Percentiles rank a stretch among this genome's conserved stretches.
Evolutionary conservation across 1,140 invertebrate genomes (phyloP).

Genomic region (Rhysida immarginata): DNA sequence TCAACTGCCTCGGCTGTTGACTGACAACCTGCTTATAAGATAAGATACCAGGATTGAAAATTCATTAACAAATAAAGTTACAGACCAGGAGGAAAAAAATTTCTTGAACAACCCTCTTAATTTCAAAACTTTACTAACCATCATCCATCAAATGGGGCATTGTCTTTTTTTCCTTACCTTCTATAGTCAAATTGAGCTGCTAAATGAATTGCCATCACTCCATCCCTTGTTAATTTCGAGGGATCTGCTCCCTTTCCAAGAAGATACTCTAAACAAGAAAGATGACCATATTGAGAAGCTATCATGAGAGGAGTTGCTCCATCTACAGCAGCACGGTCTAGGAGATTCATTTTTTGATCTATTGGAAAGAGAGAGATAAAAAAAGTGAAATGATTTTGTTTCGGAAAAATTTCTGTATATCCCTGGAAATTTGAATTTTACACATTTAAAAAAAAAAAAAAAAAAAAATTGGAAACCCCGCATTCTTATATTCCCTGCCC

Average conservation of each 20-base stretch:
- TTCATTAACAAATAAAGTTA: too few relatives aligned
- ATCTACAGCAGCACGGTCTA: slow-evolving; percentile 25
- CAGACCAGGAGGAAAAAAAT: too few relatives aligned
- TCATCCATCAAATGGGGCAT: too few relatives aligned
- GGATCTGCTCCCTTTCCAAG: slow-evolving; percentile 25
- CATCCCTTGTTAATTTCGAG: slow-evolving; percentile 22
- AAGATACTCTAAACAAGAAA: slow-evolving; percentile 23
- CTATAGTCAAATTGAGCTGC: slow-evolving; percentile 23
- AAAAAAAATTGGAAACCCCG: background rate
- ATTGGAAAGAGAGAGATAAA: background rate
- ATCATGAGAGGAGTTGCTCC: slow-evolving; percentile 29
- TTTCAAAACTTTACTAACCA: too few relatives aligned
- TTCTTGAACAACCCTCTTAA: too few relatives aligned
- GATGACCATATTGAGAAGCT: slow-evolving; percentile 28
- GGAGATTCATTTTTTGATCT: background rate
- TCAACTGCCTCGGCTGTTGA: too few relatives aligned
- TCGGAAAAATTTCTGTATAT: background rate
- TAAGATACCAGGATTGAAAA: too few relatives aligned
- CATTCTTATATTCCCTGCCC: background rate
- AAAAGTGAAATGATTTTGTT: background rate
- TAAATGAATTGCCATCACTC: slow-evolving; percentile 24
- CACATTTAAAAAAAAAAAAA: slow-evolving; percentile 14
- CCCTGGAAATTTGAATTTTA: slow-evolving; percentile 13
- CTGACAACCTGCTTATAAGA: too few relatives aligned
- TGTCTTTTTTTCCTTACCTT: slow-evolving; percentile 20